Conservation (phyloP, 2,888 invertebrate genomes). For the Julus scanicus region DNA sequence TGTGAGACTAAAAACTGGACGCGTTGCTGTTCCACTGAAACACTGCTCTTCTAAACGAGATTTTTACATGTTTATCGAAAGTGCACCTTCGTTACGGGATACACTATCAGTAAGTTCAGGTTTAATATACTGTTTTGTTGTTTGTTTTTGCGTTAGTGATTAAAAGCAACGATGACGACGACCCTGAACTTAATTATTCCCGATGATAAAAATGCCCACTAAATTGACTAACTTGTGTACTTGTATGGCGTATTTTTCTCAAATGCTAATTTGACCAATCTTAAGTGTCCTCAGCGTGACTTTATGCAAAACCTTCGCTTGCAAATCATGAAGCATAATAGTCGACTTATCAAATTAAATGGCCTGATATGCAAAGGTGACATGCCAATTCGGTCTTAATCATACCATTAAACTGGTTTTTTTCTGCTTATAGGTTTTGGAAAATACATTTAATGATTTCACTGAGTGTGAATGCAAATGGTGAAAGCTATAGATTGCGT, state of each 20-base stretch:
- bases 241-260: not conserved
- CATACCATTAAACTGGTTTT: constrained; percentile 20
- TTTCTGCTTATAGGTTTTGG: not conserved
- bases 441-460: constrained; percentile 5
- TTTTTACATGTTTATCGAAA: not conserved
- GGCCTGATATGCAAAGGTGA: constrained; percentile 2
- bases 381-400: constrained; percentile 9
- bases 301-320: not conserved
- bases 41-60: not conserved
- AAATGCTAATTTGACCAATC: not conserved
- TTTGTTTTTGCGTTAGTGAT: constrained; percentile 30
- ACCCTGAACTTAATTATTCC: constrained; percentile 32
- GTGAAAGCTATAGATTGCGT: not conserved
- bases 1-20: not conserved
- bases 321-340: not conserved
- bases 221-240: not conserved
- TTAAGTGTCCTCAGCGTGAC: not conserved
- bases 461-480: not conserved
- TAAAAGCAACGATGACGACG: not conserved
- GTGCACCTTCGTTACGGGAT: not conserved
- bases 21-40: not conserved
- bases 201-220: constrained; percentile 17
- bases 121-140: not conserved
- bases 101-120: not conserved
- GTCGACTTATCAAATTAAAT: constrained; percentile 38